Evolutionary conservation across 2,888 invertebrate genomes (phyloP).

Genomic region (Drosophila ezoana): DNA sequence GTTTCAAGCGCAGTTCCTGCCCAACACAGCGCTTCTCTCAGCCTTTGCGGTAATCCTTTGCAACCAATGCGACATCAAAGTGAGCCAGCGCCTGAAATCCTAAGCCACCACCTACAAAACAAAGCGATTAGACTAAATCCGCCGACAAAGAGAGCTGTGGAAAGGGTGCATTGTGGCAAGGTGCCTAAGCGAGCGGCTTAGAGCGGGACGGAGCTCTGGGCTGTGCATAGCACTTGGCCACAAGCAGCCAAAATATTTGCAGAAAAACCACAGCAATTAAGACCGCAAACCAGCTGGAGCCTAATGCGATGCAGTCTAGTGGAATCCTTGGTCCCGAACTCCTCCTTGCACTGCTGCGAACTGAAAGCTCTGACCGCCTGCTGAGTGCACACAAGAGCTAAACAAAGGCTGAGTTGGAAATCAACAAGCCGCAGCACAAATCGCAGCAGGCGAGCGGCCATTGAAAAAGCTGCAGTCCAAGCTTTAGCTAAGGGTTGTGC

Average conservation of each 20-base stretch:
- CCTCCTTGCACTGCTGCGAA: slow-evolving; percentile 7
- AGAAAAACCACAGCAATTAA: slow-evolving; percentile 19
- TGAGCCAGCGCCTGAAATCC: slow-evolving; percentile 28
- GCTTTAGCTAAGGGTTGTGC: slow-evolving; percentile 42
- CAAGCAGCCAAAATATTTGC: slow-evolving; percentile 52
- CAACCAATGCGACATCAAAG: slow-evolving; percentile 47
- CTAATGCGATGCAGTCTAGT: slow-evolving; percentile 30
- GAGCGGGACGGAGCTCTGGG: neutral
- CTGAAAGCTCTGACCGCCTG: slow-evolving; percentile 38
- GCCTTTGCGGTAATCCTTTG: slow-evolving; percentile 45
- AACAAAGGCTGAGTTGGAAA: slow-evolving; percentile 31
- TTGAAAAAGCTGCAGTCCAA: slow-evolving; percentile 41
- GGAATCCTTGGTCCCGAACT: slow-evolving; percentile 2
- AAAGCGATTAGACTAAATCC: slow-evolving; percentile 58
- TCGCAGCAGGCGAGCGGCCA: slow-evolving; percentile 49
- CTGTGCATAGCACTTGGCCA: slow-evolving; percentile 33
- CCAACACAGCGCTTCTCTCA: neutral
- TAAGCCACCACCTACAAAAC: slow-evolving; percentile 63
- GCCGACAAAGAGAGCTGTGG: slow-evolving; percentile 52
- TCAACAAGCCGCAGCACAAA: slow-evolving; percentile 11
- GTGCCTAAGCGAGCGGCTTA: slow-evolving; percentile 50
- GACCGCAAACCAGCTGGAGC: slow-evolving; percentile 42
- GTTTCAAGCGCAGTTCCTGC: neutral
- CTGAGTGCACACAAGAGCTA: slow-evolving; percentile 20
- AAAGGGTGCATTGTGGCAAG: slow-evolving; percentile 60